Evolutionary conservation across 2,797 vertebrate species (phyloP).

Genomic region (Hyperoplus immaculatus): DNA sequence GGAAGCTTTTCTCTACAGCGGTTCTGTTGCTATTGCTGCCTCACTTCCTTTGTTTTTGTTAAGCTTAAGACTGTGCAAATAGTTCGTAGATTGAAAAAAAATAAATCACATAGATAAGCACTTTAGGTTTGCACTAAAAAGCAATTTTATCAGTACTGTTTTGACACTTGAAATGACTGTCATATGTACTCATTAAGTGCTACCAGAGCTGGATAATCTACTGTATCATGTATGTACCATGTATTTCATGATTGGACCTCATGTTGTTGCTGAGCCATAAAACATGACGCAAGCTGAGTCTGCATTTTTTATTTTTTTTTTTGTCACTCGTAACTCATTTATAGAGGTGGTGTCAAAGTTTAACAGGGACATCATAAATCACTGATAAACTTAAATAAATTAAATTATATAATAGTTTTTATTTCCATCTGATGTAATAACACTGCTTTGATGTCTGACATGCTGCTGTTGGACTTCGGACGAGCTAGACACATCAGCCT

Average conservation of each 20-base stretch:
- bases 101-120: conserved; percentile 61
- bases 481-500: neutral
- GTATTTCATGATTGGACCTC: conserved; percentile 42
- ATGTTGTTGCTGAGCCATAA: conserved; percentile 64
- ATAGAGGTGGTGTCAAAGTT: neutral
- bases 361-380: neutral
- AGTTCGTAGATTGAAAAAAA: conserved; percentile 33
- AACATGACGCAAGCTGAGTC: conserved; percentile 52
- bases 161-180: conserved; percentile 53
- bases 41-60: conserved; percentile 16
- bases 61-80: conserved; percentile 23
- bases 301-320: conserved; percentile 6
- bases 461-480: conserved; percentile 4
- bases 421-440: neutral
- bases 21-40: conserved; percentile 39
- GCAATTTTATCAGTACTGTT: conserved; percentile 21
- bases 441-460: neutral
- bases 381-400: neutral
- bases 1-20: conserved; percentile 41
- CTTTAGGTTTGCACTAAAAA: conserved; percentile 65
- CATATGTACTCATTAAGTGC: conserved; percentile 25
- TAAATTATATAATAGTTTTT: neutral
- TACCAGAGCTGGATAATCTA: conserved; percentile 36
- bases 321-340: neutral
- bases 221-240: conserved; percentile 21